Evolutionary conservation across 2,888 invertebrate genomes (phyloP), one percentile per base, ranked within the genome.

Genomic region (Pterostichus niger): DNA sequence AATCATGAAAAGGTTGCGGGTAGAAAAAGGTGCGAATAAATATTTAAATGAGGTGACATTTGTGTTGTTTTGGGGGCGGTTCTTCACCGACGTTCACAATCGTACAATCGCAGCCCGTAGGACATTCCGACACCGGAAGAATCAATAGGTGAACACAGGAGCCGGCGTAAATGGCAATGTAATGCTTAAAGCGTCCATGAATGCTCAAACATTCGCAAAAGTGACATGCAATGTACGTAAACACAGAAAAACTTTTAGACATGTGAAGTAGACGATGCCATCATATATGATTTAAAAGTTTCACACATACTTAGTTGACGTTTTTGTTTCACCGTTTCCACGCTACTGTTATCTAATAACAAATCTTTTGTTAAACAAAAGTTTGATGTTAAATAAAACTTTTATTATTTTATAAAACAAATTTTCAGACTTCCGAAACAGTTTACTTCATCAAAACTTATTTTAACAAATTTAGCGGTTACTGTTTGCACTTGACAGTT

Each of bases 131-230:
- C 49, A 49, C 49, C 49, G 49, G 49, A 24, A 54, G 76, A 76
- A 76, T 76, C 76, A 76, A 76, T 76, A 76, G 44, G 54, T 76
- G 54, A 76, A 76, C 52, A 52, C 24, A 10, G 15, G 10, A 76
- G 76, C 31, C 33, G 31, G 11, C 73, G 76, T 76, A 76, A 76
- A 76, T 54, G 31, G 31, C 13, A 54, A 54, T 52, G 54, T 76
- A 76, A 76, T 54, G 54, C 73, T 17, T 33, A 54, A 54, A 49
- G 54, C 52, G 31, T 54, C 52, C n/a, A 76, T 76, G 54, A 76
- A 76, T 52, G n/a, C n/a, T 76, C 76, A 54, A 76, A 54, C 54
- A 54, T 10, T 15, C 49, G 76, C 64, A n/a, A 64, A 35, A 64
- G 64, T 33, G 64, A 64, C 64, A 11, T 35, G 64, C 17, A 2